Evolutionary conservation across 2,113 vertebrate species (phyloP), one percentile per base, ranked within the genome.

Genomic region (Gnathonemus longibarbis): DNA sequence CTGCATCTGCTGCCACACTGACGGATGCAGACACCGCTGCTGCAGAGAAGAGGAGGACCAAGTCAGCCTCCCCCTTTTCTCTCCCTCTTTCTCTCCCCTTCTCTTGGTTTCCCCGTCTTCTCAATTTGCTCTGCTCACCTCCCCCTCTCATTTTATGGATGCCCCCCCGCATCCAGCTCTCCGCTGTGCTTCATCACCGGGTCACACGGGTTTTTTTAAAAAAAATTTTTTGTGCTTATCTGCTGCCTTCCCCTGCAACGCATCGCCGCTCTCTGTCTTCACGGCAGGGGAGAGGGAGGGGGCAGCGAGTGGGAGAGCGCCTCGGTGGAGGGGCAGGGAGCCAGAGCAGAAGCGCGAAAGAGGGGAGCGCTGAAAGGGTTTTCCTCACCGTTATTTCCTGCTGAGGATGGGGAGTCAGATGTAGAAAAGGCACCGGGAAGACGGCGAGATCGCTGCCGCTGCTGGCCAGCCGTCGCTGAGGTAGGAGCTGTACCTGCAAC

Each of bases 81-180:
- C 62, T 88, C 80, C 90, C 70, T 84, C 83, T 85, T 66, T 90
- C 88, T 91, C 90, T 15, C 39, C 45, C 77, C 46, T 50, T 88
- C 90, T 89, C 90, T 90, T 46, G 90, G 89, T 90, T 90, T 92
- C 91, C 46, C 89, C 15, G 15, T 19, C 70, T 35, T 49, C 13
- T 52, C 52, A 5, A 21, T 53, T 84, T 58, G 74, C 80, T 88
- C 86, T 90, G 19, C 88, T 27, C 88, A 49, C 52, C 77, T 89
- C 90, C 89, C 84, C 48, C 80, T 88, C 74, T 58, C 56, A 80
- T 70, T 27, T 53, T 52, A 31, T 48, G 27, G 48, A 11, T 11
- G n/a, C 49, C 15, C 85, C 48, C 49, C 48, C 27, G 11, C 48
- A 53, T 35, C 48, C 88, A 15, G 10, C 27, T 21, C 88, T 27